Percentiles rank a stretch among this genome's conserved stretches.
phyloP scores from a whole-genome alignment of 2,113 vertebrate genomes.

The Quiscalus mexicanus region DNA sequence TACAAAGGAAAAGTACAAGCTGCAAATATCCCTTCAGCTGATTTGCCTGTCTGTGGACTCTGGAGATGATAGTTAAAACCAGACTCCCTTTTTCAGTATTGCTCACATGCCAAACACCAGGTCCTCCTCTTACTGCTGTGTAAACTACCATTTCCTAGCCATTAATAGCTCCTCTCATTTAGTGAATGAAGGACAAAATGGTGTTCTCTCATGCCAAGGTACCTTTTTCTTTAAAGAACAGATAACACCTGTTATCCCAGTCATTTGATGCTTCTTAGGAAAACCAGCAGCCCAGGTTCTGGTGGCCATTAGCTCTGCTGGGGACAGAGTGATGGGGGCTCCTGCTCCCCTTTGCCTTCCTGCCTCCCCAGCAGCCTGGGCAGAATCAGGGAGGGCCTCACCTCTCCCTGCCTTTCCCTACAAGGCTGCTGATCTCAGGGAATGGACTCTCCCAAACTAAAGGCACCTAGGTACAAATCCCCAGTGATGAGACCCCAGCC shows the following conservation, averaged over 20 bases:
- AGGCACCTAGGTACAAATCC: neutral
- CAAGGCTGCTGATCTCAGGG: fast-evolving
- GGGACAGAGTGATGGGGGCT: neutral
- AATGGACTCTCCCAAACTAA: neutral
- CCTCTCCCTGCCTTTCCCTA: neutral
- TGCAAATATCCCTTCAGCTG: neutral
- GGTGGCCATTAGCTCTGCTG: neutral
- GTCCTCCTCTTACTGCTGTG: neutral
- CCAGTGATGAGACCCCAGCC: neutral
- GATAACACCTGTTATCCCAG: neutral
- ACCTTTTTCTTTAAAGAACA: neutral
- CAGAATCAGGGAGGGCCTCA: neutral
- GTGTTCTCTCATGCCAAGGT: neutral
- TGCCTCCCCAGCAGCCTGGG: neutral
- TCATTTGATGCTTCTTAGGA: neutral
- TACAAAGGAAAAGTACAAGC: neutral
- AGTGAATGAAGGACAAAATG: neutral
- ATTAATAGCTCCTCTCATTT: neutral
- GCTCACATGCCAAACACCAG: neutral
- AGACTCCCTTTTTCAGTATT: neutral
- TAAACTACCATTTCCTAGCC: neutral
- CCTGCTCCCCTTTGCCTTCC: neutral
- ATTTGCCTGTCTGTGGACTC: neutral
- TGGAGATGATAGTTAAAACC: neutral
- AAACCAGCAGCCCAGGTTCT: neutral